Evolutionary conservation across 2,113 vertebrate genomes (phyloP).

Genomic region (Lycaon pictus): DNA sequence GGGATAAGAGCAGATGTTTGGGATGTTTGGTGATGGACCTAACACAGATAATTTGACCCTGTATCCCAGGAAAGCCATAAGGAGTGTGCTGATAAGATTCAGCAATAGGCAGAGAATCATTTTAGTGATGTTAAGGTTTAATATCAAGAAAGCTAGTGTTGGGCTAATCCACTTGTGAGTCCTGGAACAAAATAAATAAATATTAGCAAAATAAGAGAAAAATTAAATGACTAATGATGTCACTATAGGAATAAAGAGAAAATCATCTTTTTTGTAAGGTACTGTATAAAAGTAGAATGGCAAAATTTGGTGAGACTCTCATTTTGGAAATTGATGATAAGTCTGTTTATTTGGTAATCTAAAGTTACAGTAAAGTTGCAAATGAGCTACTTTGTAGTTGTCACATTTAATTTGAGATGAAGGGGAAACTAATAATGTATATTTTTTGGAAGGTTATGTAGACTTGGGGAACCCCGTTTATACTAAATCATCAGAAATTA

Average conservation of each 20-base stretch:
- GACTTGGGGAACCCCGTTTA: neutral
- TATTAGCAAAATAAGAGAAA: neutral
- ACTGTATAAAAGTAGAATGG: neutral
- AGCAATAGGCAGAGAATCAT: neutral
- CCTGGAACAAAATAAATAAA: neutral
- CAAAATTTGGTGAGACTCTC: neutral
- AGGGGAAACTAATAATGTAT: neutral
- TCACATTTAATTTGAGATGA: neutral
- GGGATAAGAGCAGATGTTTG: neutral
- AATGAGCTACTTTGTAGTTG: neutral
- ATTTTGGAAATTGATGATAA: neutral
- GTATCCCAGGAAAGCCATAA: neutral
- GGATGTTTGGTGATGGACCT: neutral
- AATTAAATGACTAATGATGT: neutral
- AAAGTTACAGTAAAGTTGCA: neutral
- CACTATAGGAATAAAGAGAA: neutral
- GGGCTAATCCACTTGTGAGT: neutral
- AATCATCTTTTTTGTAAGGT: neutral
- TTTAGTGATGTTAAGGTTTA: constrained; percentile 9
- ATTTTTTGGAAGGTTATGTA: neutral
- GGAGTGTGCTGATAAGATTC: constrained; percentile 13
- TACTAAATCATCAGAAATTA: neutral
- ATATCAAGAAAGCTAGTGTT: neutral
- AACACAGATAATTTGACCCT: neutral
- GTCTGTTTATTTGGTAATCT: neutral